Percentiles rank a stretch among this genome's conserved stretches.
Conservation (phyloP, 1,140 invertebrate species). For the Drosophila ambigua region DNA sequence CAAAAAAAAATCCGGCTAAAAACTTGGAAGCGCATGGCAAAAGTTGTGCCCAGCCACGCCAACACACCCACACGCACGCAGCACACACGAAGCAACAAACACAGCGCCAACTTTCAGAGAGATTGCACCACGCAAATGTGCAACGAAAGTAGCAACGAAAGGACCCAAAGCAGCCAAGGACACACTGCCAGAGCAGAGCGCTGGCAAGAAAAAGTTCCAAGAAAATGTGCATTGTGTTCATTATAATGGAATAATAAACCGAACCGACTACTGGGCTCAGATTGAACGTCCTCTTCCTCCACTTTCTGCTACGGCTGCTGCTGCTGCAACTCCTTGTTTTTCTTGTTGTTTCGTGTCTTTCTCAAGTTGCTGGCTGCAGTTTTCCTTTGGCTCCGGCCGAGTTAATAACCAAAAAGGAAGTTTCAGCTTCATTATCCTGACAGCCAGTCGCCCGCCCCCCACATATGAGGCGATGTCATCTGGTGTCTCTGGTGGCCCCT, state of each 20-base stretch:
- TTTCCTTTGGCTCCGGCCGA: slow-evolving; percentile 37
- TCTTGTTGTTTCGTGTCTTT: slow-evolving; percentile 28
- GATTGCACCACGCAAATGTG: slow-evolving; percentile 75
- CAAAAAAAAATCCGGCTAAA: slow-evolving; percentile 52
- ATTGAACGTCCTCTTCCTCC: slow-evolving; percentile 26
- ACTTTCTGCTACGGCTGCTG: slow-evolving; percentile 1
- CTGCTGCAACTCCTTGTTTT: slow-evolving; percentile 13
- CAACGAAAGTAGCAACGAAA: slow-evolving; percentile 64
- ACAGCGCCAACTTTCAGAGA: slow-evolving; percentile 38
- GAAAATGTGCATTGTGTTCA: slow-evolving; percentile 76
- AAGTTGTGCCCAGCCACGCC: slow-evolving; percentile 50
- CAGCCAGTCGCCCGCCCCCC: background rate
- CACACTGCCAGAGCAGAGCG: slow-evolving; percentile 8
- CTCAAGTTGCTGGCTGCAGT: slow-evolving; percentile 26
- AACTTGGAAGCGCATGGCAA: slow-evolving; percentile 62
- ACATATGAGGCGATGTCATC: slow-evolving; percentile 12
- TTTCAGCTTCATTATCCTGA: slow-evolving; percentile 49
- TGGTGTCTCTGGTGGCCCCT: slow-evolving; percentile 1
- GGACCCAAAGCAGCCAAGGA: slow-evolving; percentile 31
- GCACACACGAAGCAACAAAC: background rate
- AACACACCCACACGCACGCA: background rate
- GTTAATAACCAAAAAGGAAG: slow-evolving; percentile 45
- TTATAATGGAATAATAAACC: slow-evolving; percentile 81
- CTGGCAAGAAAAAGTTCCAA: slow-evolving; percentile 61
- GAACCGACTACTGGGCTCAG: slow-evolving; percentile 51